Conservation (phyloP, 1,140 invertebrate species). For the Eurosta solidaginis region DNA sequence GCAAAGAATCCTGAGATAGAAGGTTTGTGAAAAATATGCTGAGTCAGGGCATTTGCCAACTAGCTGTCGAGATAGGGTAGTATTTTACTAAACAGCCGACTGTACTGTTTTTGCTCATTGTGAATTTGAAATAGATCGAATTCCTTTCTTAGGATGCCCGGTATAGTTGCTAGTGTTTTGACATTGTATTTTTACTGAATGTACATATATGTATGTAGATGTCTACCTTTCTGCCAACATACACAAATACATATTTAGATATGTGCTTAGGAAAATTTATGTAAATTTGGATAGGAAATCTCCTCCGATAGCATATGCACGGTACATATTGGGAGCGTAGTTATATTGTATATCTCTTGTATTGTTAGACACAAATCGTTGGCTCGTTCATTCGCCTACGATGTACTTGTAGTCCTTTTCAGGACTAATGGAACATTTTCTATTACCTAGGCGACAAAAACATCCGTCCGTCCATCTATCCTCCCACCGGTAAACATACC, state of each 20-base stretch:
- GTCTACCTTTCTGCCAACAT: neutral
- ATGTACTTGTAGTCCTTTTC: conserved; percentile 38
- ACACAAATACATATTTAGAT: neutral
- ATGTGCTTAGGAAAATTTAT: neutral
- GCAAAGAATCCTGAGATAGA: too few relatives aligned
- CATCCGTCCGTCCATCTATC: conserved; percentile 26
- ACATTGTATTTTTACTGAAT: too few relatives aligned
- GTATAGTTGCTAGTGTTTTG: too few relatives aligned
- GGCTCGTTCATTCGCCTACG: neutral
- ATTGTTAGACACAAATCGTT: conserved; percentile 1
- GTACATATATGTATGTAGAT: neutral
- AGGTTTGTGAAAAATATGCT: too few relatives aligned
- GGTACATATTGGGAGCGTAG: neutral
- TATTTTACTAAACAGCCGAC: too few relatives aligned
- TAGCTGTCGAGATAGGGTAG: too few relatives aligned
- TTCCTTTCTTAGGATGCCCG: too few relatives aligned
- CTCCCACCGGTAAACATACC: neutral
- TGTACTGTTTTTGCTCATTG: too few relatives aligned
- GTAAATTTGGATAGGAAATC: too few relatives aligned
- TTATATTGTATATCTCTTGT: neutral
- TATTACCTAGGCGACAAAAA: conserved; percentile 41
- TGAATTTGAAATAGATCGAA: too few relatives aligned
- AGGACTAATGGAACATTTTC: conserved; percentile 58
- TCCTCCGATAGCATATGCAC: neutral
- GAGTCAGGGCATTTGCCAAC: too few relatives aligned